Percentiles rank a stretch among this genome's conserved stretches.
Conservation (phyloP, 2,888 invertebrate genomes). For the Drosophila parthenogenetica region DNA sequence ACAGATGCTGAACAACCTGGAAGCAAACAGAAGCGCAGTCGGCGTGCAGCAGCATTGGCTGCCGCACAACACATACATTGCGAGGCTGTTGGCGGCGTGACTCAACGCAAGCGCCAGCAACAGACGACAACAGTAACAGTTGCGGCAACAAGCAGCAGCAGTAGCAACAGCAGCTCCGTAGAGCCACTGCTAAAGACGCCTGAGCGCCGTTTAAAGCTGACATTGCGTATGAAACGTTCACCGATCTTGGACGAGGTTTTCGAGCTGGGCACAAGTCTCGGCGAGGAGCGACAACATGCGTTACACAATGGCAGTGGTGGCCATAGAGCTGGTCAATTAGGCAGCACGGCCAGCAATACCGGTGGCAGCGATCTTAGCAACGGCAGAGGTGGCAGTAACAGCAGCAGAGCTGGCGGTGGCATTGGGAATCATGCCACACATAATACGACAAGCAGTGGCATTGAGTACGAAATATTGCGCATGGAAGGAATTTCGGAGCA, state of each 20-base stretch:
- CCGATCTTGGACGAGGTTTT: constrained; percentile 94
- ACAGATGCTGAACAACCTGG: not conserved
- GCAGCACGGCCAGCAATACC: not conserved
- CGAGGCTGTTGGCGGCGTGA: constrained; percentile 55
- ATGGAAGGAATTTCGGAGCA: constrained; percentile 89
- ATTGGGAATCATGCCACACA: constrained; percentile 29
- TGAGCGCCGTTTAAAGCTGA: constrained; percentile 89
- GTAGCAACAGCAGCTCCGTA: constrained; percentile 46
- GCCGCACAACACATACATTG: constrained; percentile 74
- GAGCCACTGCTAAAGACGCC: constrained; percentile 84
- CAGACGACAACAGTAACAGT: constrained; percentile 6
- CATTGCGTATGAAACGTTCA: constrained; percentile 94
- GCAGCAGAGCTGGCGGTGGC: constrained; percentile 38
- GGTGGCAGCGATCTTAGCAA: constrained; percentile 9
- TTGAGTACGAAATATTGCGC: constrained; percentile 93
- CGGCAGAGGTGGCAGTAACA: constrained; percentile 26
- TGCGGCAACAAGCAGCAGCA: constrained; percentile 9
- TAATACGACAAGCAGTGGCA: constrained; percentile 24
- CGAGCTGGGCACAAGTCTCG: constrained; percentile 90
- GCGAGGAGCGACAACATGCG: constrained; percentile 86
- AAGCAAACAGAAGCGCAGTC: constrained; percentile 67
- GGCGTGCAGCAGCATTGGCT: constrained; percentile 69
- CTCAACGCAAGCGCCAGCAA: constrained; percentile 65
- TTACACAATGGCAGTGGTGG: constrained; percentile 48
- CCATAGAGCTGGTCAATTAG: not conserved